Evolutionary conservation across 1,140 invertebrate species (phyloP).

Genomic region (Trachymyrmex septentrionalis): DNA sequence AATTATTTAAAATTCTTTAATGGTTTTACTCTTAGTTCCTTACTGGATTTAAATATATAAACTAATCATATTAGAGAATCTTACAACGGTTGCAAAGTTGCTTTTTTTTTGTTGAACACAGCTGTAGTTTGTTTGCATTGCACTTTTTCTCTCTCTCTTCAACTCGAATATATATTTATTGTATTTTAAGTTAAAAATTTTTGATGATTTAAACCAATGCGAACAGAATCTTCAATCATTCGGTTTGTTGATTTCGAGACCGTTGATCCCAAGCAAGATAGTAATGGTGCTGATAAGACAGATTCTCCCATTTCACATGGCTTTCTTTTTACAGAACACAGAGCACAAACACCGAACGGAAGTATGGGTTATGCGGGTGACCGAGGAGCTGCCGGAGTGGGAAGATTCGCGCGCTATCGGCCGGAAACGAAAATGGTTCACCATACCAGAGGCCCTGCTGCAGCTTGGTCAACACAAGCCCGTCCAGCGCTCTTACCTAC

Average conservation of each 20-base stretch:
- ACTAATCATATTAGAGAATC: too few relatives aligned
- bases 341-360: constrained; percentile 97
- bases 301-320: neutral
- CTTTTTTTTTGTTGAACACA: too few relatives aligned
- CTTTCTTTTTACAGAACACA: constrained; percentile 90
- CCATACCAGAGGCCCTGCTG: constrained; percentile 94
- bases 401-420: constrained; percentile 96
- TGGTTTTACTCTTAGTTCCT: too few relatives aligned
- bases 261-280: neutral
- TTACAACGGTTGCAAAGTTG: too few relatives aligned
- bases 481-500: constrained; percentile 95
- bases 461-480: constrained; percentile 96
- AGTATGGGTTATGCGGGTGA: constrained; percentile 97
- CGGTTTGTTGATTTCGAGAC: neutral
- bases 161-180: too few relatives aligned
- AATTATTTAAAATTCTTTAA: too few relatives aligned
- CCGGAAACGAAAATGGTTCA: constrained; percentile 96
- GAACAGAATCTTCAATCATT: neutral
- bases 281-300: too few relatives aligned
- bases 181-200: too few relatives aligned
- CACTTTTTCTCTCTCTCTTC: too few relatives aligned
- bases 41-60: too few relatives aligned
- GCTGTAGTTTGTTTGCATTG: too few relatives aligned
- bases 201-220: too few relatives aligned
- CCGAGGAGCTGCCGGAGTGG: constrained; percentile 97